phyloP scores from a whole-genome alignment of 2,113 vertebrate genomes.

The Verasper variegatus region DNA sequence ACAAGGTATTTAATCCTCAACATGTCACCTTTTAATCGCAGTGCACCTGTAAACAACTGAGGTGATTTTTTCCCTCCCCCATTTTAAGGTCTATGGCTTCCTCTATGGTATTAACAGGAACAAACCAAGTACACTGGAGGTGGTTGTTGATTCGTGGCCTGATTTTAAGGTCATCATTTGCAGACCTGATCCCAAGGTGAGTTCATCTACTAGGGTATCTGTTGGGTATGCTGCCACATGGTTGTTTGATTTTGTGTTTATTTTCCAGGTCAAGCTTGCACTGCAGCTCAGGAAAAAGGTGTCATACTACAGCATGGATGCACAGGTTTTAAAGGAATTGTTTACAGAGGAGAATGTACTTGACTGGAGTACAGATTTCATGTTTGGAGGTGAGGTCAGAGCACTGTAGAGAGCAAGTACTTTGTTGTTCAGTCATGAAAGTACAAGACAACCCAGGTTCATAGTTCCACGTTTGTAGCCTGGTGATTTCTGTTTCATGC shows the following conservation, averaged over 20 bases:
- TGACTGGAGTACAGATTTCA: not conserved
- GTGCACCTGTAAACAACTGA: not conserved
- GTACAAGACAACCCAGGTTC: not conserved
- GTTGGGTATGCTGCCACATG: not conserved
- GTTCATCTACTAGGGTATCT: not conserved
- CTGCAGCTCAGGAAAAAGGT: not conserved
- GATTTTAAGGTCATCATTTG: not conserved
- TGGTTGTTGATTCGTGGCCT: not conserved
- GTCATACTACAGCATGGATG: not conserved
- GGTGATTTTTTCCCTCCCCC: too few species aligned
- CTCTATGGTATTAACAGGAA: slow-evolving; percentile 31
- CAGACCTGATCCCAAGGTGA: not conserved
- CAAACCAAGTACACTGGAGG: slow-evolving; percentile 40
- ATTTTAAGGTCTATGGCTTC: slow-evolving; percentile 67
- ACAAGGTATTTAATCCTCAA: not conserved
- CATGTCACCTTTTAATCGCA: too few species aligned
- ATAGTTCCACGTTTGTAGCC: too few species aligned
- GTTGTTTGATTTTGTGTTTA: not conserved
- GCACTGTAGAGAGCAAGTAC: too few species aligned
- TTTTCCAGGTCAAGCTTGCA: not conserved
- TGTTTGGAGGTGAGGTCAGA: not conserved
- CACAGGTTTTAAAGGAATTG: not conserved
- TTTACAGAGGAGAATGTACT: not conserved
- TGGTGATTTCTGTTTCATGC: too few species aligned
- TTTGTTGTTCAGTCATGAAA: not conserved